A percentile compares a stretch with the other conserved stretches of the same genome.
Evolutionary conservation across 2,888 invertebrate species (phyloP).

Genomic region (Macaria notata): DNA sequence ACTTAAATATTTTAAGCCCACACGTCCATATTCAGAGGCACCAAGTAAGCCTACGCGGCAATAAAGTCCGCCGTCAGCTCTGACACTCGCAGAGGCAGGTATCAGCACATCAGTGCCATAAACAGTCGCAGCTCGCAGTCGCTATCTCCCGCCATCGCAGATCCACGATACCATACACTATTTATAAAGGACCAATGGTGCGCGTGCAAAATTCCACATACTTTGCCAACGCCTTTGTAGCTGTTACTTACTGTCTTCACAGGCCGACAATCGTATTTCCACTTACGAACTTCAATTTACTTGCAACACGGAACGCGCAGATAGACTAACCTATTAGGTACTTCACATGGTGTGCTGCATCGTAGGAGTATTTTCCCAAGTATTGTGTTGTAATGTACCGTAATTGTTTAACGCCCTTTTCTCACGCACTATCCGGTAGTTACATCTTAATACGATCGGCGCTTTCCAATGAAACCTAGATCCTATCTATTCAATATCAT

Average conservation of each 20-base stretch:
- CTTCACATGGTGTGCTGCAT: neutral
- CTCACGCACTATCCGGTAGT: slow-evolving; percentile 32
- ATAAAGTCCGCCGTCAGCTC: no score
- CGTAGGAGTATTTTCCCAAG: slow-evolving; percentile 28
- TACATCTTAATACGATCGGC: slow-evolving; percentile 25
- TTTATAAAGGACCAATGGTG: slow-evolving; percentile 20
- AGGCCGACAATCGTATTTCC: slow-evolving; percentile 5
- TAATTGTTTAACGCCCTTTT: slow-evolving; percentile 37
- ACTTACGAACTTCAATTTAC: neutral
- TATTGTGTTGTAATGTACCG: slow-evolving; percentile 36
- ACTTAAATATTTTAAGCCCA: no score
- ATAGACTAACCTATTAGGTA: no score
- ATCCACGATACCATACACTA: slow-evolving; percentile 14
- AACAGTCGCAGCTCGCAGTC: slow-evolving; percentile 16
- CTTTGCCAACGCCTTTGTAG: no score
- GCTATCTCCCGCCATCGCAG: slow-evolving; percentile 20
- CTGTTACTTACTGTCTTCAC: no score
- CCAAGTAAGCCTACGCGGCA: no score
- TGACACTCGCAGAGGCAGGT: neutral
- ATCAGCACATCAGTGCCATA: slow-evolving; percentile 8
- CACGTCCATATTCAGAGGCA: no score
- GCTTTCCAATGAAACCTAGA: slow-evolving; percentile 31
- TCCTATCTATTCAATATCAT: slow-evolving; percentile 27
- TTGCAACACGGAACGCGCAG: no score
- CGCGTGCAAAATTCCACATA: slow-evolving; percentile 18